These are phyloP conservation scores for Oxycera nigricornis DNA, from an alignment of 2,888 invertebrate genomes.

Conservation along the genomic window DNA sequence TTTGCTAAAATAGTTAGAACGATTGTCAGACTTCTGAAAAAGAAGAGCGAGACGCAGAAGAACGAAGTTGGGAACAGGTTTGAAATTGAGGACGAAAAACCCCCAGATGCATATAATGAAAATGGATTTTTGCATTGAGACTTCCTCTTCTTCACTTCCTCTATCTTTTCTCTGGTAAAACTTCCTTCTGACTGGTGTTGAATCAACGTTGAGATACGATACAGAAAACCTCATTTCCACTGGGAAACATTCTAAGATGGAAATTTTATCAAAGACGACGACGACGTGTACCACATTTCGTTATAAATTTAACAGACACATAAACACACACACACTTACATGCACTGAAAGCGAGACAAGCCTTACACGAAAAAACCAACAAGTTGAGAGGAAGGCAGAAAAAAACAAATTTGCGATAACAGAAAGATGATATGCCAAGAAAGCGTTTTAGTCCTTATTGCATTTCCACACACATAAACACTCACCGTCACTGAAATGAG, in stretches of 20 bases:
- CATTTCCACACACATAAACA: constrained; percentile 5
- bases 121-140: constrained; percentile 44
- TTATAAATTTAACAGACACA: constrained; percentile 41
- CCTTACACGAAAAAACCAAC: constrained; percentile 26
- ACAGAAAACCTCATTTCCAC: constrained; percentile 40
- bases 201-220: constrained; percentile 31
- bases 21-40: neutral
- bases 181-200: constrained; percentile 25
- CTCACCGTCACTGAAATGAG: neutral
- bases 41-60: neutral
- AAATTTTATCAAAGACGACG: constrained; percentile 42
- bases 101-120: constrained; percentile 41
- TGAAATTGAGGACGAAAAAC: neutral
- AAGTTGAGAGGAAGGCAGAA: constrained; percentile 13
- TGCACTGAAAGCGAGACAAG: neutral
- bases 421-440: constrained; percentile 37
- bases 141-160: no score
- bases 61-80: neutral
- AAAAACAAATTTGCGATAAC: constrained; percentile 29
- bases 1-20: constrained; percentile 9
- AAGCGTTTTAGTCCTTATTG: constrained; percentile 30
- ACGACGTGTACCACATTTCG: constrained; percentile 28
- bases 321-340: neutral
- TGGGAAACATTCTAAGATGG: constrained; percentile 42
- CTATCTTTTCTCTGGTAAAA: constrained; percentile 1